Evolutionary conservation across 30 jellyfish, hydroid and myxozoan genomes (phyloP).

Genomic region (Chrysaora quinquecirrha): DNA sequence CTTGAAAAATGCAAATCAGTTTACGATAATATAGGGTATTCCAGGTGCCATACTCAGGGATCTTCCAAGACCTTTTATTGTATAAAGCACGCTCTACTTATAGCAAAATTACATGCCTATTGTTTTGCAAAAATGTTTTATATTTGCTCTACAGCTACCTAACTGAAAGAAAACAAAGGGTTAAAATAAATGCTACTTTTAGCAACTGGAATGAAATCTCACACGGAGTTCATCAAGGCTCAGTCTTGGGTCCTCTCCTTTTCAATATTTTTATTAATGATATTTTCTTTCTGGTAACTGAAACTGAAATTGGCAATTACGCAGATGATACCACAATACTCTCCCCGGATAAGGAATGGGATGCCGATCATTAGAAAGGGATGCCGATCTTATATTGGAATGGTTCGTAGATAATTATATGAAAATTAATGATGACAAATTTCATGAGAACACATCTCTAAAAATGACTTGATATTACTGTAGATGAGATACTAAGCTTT

Average conservation of each 20-base stretch:
- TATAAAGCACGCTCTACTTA: conserved; percentile 9
- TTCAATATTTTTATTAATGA: background rate
- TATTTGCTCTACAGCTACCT: background rate
- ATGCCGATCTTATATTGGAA: too few species aligned
- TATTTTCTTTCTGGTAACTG: background rate
- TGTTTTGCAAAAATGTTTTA: background rate
- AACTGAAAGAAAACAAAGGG: background rate
- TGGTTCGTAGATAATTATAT: too few species aligned
- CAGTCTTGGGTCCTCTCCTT: background rate
- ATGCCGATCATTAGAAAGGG: too few species aligned
- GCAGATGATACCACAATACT: too few species aligned
- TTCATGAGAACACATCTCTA: too few species aligned
- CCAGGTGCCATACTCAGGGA: conserved; percentile 8
- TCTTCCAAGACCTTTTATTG: conserved; percentile 20
- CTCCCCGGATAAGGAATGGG: too few species aligned
- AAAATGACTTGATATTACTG: too few species aligned
- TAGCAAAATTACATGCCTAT: conserved; percentile 11
- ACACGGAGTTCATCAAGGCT: background rate
- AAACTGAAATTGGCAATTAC: background rate
- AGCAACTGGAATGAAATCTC: background rate
- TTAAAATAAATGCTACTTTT: background rate
- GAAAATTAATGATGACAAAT: too few species aligned
- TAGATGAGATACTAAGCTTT: too few species aligned
- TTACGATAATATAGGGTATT: background rate
- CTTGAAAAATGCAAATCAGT: background rate